A percentile compares a stretch with the other conserved stretches of the same genome.
These are phyloP conservation scores for Heteractis magnifica DNA, from an alignment of 92 coral and sea anemone species.

Conservation along the genomic window DNA sequence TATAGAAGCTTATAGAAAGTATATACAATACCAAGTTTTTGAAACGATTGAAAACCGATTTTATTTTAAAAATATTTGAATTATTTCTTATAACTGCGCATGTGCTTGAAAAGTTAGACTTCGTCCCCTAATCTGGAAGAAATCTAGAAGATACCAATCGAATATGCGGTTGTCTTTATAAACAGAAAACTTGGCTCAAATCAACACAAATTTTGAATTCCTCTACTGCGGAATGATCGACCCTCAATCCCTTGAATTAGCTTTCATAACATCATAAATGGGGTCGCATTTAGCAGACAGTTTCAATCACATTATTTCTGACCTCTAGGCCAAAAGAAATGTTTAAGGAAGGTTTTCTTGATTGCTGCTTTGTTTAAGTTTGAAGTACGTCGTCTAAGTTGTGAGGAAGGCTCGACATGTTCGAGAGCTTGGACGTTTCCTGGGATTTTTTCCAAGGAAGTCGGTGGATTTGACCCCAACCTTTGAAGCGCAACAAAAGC, in stretches of 20 bases:
- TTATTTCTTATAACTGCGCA: too few relatives aligned
- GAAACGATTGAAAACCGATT: too few relatives aligned
- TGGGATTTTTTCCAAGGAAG: conserved; percentile 1
- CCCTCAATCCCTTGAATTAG: not conserved
- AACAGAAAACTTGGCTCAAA: not conserved
- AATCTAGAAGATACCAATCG: not conserved
- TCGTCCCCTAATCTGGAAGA: not conserved
- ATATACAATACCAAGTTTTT: too few relatives aligned
- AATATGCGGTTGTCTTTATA: not conserved
- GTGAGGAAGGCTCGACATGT: not conserved
- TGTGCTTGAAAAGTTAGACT: not conserved
- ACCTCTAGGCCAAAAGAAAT: not conserved
- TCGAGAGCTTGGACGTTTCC: not conserved
- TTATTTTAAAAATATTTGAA: too few relatives aligned
- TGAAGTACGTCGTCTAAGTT: not conserved
- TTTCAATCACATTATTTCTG: conserved; percentile 1
- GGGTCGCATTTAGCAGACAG: conserved; percentile 21
- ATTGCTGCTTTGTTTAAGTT: not conserved
- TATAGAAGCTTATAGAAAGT: too few relatives aligned
- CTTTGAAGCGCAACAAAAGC: not conserved
- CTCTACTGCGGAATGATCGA: not conserved
- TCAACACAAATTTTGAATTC: not conserved
- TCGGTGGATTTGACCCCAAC: not conserved
- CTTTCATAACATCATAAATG: conserved; percentile 4
- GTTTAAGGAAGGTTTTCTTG: not conserved